phyloP scores from a whole-genome alignment of 1,140 invertebrate genomes.

The Tetranychus urticae region DNA sequence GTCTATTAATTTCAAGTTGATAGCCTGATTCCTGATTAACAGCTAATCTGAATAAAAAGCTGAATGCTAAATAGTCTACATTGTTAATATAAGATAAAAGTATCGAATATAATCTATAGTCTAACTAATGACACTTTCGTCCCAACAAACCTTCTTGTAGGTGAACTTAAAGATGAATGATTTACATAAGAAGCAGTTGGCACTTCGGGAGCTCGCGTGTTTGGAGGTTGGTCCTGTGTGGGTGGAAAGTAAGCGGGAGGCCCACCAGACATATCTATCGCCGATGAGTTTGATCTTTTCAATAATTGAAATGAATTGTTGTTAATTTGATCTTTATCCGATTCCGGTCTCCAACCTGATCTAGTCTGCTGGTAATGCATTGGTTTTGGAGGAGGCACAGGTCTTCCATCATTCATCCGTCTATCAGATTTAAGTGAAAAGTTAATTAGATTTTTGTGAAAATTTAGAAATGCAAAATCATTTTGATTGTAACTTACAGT shows the following conservation, averaged over 20 bases:
- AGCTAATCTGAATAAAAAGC: too few species aligned
- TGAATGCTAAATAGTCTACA: too few species aligned
- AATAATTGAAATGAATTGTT: not conserved
- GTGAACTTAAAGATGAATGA: conserved; percentile 1
- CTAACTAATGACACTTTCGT: too few species aligned
- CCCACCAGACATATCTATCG: conserved; percentile 1
- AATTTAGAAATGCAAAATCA: not conserved
- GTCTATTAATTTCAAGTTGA: too few species aligned
- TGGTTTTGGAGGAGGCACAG: conserved; percentile 14
- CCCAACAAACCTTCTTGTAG: not conserved
- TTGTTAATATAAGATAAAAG: too few species aligned
- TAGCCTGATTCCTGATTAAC: too few species aligned
- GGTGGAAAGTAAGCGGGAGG: conserved; percentile 7
- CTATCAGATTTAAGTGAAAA: not conserved
- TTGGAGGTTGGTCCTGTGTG: not conserved
- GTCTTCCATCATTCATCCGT: conserved; percentile 10
- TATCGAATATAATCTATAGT: too few species aligned
- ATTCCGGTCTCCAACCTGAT: not conserved
- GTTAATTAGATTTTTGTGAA: not conserved
- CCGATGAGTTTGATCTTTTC: not conserved
- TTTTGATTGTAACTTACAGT: not conserved
- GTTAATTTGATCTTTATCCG: not conserved
- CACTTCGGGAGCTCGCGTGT: conserved; percentile 5
- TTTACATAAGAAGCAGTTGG: conserved; percentile 2
- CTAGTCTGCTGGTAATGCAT: conserved; percentile 5